These are phyloP conservation scores for Cladorhizidae sp. DNA, from an alignment of 37 sponge, comb jelly and placozoan species.

Conservation along the genomic window DNA sequence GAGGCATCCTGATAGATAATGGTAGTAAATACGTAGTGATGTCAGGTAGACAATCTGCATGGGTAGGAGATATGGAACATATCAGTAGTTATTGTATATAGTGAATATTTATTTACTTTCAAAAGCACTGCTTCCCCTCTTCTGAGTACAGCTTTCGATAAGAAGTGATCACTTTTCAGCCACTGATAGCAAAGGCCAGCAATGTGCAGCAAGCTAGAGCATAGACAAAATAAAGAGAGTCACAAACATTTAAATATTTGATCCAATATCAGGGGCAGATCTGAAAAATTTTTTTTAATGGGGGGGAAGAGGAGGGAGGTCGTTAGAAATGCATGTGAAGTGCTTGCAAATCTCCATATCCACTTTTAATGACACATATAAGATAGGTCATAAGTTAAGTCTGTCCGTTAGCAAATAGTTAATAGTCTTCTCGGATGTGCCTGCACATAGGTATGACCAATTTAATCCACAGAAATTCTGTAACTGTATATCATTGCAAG, in stretches of 20 bases:
- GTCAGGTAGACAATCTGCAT: slow-evolving; percentile 52
- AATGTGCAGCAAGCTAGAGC: slow-evolving; percentile 61
- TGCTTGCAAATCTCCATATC: no score
- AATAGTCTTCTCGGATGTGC: no score
- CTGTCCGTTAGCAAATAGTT: no score
- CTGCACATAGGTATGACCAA: no score
- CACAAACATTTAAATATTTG: not conserved
- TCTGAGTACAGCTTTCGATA: slow-evolving; percentile 13
- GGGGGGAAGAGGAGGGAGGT: no score
- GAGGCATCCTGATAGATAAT: slow-evolving; percentile 33
- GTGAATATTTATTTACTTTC: slow-evolving; percentile 11
- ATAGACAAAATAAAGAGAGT: not conserved
- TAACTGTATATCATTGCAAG: no score
- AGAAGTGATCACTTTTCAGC: slow-evolving; percentile 70
- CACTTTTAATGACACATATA: no score
- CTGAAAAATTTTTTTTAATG: no score
- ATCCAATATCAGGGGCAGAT: no score
- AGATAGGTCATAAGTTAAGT: no score
- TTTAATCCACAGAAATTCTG: no score
- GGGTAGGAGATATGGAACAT: not conserved
- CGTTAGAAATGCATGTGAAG: no score
- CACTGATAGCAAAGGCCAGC: slow-evolving; percentile 71
- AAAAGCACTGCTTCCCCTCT: slow-evolving; percentile 63
- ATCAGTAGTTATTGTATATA: not conserved
- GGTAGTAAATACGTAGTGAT: slow-evolving; percentile 53